These are phyloP conservation scores for Apogon hyalosoma DNA, from an alignment of 2,797 vertebrate genomes.

Conservation along the genomic window DNA sequence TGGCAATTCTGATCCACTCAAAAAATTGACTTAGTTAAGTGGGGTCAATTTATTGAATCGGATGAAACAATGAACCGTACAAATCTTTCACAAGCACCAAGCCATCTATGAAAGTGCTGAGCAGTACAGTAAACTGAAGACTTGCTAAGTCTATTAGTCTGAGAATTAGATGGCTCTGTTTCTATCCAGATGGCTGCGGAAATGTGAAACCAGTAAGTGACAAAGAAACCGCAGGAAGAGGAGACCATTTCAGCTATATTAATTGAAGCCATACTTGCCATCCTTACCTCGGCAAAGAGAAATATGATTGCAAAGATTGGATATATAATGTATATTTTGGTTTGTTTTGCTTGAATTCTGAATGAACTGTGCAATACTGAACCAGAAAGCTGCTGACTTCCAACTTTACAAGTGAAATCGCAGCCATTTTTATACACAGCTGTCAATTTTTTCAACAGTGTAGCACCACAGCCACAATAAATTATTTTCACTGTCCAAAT, in stretches of 20 bases:
- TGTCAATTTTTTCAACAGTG: not conserved
- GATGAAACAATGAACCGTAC: slow-evolving; percentile 30
- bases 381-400: too few species aligned
- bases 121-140: slow-evolving; percentile 47
- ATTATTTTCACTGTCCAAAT: too few species aligned
- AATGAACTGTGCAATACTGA: too few species aligned
- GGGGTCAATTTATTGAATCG: slow-evolving; percentile 51
- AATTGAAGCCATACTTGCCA: slow-evolving; percentile 3
- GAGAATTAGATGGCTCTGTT: slow-evolving; percentile 14
- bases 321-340: too few species aligned
- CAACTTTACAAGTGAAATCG: not conserved
- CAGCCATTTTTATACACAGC: not conserved
- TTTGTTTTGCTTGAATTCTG: too few species aligned
- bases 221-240: slow-evolving; percentile 39
- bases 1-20: not conserved
- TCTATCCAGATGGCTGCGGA: slow-evolving; percentile 41
- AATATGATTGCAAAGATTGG: too few species aligned
- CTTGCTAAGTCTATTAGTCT: slow-evolving; percentile 63
- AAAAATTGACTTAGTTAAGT: not conserved
- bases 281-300: not conserved
- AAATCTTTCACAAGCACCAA: slow-evolving; percentile 8
- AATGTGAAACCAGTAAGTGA: slow-evolving; percentile 47
- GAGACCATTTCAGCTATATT: slow-evolving; percentile 9
- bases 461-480: too few species aligned
- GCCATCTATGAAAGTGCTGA: slow-evolving; percentile 46